Evolutionary conservation across 2,113 vertebrate species (phyloP).

Genomic region (Hippocampus barbouri): DNA sequence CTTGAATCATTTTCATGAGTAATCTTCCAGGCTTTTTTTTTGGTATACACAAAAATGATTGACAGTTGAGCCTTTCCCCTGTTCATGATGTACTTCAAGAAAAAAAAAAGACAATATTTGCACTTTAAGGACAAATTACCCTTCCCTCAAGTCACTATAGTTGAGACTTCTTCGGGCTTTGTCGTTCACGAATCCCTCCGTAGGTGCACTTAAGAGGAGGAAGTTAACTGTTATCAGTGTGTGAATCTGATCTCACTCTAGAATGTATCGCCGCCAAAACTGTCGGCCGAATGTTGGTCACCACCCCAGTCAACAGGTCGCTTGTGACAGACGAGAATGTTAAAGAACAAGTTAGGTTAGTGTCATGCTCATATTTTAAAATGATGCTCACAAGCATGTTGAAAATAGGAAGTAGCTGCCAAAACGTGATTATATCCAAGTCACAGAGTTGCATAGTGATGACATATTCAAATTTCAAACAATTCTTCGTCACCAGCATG

Average conservation of each 20-base stretch:
- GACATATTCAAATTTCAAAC: slow-evolving; percentile 4
- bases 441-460: slow-evolving; percentile 31
- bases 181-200: slow-evolving; percentile 9
- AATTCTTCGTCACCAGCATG: slow-evolving; percentile 44
- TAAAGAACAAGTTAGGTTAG: slow-evolving; percentile 1
- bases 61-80: slow-evolving; percentile 22
- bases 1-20: not conserved
- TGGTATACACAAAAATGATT: slow-evolving; percentile 21
- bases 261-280: slow-evolving; percentile 18
- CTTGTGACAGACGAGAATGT: not conserved
- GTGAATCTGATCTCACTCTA: slow-evolving; percentile 6
- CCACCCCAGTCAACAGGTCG: not conserved
- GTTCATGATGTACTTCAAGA: slow-evolving; percentile 21
- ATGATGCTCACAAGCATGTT: slow-evolving; percentile 56
- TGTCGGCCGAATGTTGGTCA: slow-evolving; percentile 15
- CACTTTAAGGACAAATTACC: slow-evolving; percentile 52
- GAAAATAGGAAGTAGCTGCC: slow-evolving; percentile 40
- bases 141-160: not conserved
- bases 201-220: slow-evolving; percentile 20
- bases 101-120: slow-evolving; percentile 35
- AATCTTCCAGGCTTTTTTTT: slow-evolving; percentile 24
- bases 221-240: slow-evolving; percentile 11
- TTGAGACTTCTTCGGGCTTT: not conserved
- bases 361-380: slow-evolving; percentile 15
- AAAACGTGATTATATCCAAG: slow-evolving; percentile 24